A percentile compares a stretch with the other conserved stretches of the same genome.
Evolutionary conservation across 1,140 invertebrate species (phyloP).

Genomic region (Papilio helenus): DNA sequence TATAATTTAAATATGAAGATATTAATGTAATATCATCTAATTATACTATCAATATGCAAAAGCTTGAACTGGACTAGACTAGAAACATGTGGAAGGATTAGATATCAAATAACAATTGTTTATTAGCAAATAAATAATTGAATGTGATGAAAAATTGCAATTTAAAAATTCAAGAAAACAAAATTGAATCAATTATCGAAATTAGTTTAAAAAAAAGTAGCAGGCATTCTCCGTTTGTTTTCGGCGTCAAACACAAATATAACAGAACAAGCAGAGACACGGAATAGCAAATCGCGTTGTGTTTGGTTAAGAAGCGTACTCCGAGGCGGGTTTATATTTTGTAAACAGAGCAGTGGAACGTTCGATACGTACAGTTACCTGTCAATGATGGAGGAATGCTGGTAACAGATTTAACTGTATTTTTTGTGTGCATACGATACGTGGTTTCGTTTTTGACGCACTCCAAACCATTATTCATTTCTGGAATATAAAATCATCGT

Average conservation of each 20-base stretch:
- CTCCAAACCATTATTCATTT: neutral
- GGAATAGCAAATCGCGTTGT: conserved; percentile 73
- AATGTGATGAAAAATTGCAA: neutral
- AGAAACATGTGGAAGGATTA: no score
- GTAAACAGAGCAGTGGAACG: conserved; percentile 68
- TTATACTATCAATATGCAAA: neutral
- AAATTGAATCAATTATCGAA: neutral
- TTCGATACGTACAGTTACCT: conserved; percentile 68
- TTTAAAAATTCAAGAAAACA: neutral
- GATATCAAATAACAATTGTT: no score
- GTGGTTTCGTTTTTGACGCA: conserved; percentile 9
- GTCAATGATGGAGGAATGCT: conserved; percentile 61
- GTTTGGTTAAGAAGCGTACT: conserved; percentile 71
- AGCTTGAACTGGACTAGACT: neutral
- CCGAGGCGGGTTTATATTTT: conserved; percentile 63
- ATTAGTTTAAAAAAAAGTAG: conserved; percentile 36
- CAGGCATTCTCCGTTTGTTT: conserved; percentile 64
- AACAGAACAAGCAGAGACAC: conserved; percentile 65
- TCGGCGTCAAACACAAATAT: conserved; percentile 76
- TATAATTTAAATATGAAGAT: conserved; percentile 24
- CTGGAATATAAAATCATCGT: neutral
- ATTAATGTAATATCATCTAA: neutral
- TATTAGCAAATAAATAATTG: neutral
- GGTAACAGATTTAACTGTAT: conserved; percentile 57
- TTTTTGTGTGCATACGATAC: conserved; percentile 36